phyloP scores from a whole-genome alignment of 2,113 vertebrate species.

The Mystacornis crossleyi region DNA sequence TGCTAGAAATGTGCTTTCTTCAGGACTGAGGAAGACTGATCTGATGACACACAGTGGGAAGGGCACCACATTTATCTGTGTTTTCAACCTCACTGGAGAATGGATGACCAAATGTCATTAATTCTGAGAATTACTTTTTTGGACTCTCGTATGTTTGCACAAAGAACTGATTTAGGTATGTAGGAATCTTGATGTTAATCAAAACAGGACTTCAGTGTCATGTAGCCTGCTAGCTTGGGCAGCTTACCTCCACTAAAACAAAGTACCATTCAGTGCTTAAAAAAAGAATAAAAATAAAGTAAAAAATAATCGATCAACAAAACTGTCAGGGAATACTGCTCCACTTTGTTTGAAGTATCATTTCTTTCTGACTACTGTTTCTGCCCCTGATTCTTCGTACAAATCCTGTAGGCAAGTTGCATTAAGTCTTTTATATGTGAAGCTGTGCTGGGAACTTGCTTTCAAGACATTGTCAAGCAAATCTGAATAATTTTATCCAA shows the following conservation, averaged over 20 bases:
- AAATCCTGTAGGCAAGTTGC: not conserved
- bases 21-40: not conserved
- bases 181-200: not conserved
- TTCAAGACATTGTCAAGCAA: not conserved
- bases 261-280: not conserved
- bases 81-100: not conserved
- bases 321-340: not conserved
- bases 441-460: not conserved
- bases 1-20: not conserved
- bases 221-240: not conserved
- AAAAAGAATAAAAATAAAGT: not conserved
- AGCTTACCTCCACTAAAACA: not conserved
- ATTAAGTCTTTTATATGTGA: not conserved
- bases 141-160: not conserved
- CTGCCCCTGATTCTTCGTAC: not conserved
- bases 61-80: not conserved
- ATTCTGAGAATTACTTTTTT: not conserved
- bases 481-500: not conserved
- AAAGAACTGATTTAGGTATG: not conserved
- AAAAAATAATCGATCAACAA: not conserved
- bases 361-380: slow-evolving; percentile 11
- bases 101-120: not conserved
- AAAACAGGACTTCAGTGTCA: not conserved
- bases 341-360: not conserved
- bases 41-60: not conserved